Evolutionary conservation across 2,113 vertebrate genomes (phyloP).

Genomic region (Hypocryptadius cinnamomeus): DNA sequence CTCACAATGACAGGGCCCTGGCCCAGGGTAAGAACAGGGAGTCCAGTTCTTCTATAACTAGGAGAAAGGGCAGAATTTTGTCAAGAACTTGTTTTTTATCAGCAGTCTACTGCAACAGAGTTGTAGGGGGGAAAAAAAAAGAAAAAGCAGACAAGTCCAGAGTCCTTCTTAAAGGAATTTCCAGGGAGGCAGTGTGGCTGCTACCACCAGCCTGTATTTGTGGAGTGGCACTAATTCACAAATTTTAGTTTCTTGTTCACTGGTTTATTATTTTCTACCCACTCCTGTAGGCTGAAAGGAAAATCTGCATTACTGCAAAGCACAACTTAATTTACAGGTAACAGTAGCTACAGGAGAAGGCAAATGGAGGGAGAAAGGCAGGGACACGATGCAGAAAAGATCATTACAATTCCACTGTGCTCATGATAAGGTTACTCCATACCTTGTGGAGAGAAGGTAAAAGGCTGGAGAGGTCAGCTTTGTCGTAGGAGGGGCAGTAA

Average conservation of each 20-base stretch:
- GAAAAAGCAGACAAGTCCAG: not conserved
- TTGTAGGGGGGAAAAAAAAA: rapidly evolving
- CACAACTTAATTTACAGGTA: not conserved
- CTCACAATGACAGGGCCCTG: not conserved
- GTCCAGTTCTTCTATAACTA: not conserved
- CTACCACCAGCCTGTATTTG: not conserved
- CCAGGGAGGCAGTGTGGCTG: not conserved
- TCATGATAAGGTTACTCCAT: not conserved
- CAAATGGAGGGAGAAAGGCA: not conserved
- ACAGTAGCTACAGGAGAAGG: not conserved
- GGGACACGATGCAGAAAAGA: not conserved
- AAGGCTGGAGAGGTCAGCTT: not conserved
- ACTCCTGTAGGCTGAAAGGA: not conserved
- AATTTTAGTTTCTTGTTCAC: not conserved
- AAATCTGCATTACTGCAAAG: not conserved
- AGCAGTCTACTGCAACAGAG: not conserved
- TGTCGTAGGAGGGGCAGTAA: not conserved
- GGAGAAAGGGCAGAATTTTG: not conserved
- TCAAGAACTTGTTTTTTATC: not conserved
- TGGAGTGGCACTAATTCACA: not conserved
- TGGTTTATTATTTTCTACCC: not conserved
- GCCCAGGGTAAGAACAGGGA: not conserved
- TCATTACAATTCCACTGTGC: not conserved
- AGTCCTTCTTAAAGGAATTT: not conserved
- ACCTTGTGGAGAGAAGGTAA: not conserved